Conservation (phyloP, 2,113 vertebrate genomes). For the Cinclus cinclus region DNA sequence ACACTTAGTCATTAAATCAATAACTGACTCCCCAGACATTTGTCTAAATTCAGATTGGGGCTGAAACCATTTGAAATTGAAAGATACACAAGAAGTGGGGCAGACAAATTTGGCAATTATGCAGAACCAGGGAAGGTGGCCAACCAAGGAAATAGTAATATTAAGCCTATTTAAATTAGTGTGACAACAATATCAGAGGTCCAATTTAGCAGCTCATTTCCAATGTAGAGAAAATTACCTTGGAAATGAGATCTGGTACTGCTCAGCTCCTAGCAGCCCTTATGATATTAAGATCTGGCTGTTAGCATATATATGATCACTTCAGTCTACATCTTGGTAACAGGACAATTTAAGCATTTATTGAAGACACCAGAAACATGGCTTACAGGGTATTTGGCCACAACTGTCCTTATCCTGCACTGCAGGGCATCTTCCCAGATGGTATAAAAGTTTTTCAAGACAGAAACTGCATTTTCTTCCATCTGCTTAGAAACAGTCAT, state of each 20-base stretch:
- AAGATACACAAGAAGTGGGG: background rate
- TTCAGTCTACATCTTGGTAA: background rate
- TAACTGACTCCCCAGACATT: background rate
- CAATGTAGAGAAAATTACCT: slow-evolving; percentile 2
- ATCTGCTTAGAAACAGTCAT: background rate
- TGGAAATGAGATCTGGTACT: background rate
- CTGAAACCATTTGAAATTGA: background rate
- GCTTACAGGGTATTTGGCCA: fast-evolving
- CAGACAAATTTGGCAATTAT: slow-evolving; percentile 17
- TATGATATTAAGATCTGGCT: background rate
- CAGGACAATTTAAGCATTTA: background rate
- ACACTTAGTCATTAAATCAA: background rate
- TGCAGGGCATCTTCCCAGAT: background rate
- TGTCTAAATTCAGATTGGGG: background rate
- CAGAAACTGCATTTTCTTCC: background rate
- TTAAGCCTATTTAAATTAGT: background rate
- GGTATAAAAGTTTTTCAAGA: background rate
- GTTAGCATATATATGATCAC: background rate
- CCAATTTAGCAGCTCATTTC: slow-evolving; percentile 22
- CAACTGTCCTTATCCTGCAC: background rate
- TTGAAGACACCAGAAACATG: background rate
- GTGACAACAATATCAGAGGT: background rate
- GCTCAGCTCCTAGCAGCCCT: background rate
- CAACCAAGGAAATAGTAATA: background rate
- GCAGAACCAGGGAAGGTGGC: background rate